Evolutionary conservation across 2,888 invertebrate species (phyloP), one percentile per base, ranked within the genome.

Genomic region (Pristionchus entomophagus): DNA sequence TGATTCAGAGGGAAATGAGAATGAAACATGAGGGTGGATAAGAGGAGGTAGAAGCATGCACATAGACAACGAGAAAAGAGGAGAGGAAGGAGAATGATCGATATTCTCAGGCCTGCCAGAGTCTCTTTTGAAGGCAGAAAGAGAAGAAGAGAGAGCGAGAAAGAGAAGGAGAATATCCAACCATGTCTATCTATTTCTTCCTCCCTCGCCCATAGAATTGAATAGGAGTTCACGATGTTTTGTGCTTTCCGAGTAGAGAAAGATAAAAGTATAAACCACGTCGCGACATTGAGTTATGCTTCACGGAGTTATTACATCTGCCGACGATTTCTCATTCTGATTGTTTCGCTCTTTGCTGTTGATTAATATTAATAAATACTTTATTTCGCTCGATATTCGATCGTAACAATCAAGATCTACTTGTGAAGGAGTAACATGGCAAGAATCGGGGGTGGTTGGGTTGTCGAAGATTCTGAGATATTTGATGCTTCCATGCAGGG

Each of bases 31-130:
- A 77, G 77, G 77, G 77, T 49, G 49, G 73, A 45, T 73, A 41
- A 32, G 45, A 32, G 32, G 45, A 29, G 17, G 35, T 29, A 10
- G 38, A 49, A 45, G 49, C 26, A 78, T 45, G 51, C 51, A 51
- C 32, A 41, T 8, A 53, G 78, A 29, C 32, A 80, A 41, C 8
- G 35, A 12, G 78, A 17, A n/a, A 35, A n/a, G 51, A 65, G 32
- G 65, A 51, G 78, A 51, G 35, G 59, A n/a, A n/a, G 45, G 77
- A 49, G 51, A 80, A 80, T 80, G 78, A 80, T 80, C 78, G 78
- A 80, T 80, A 80, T 80, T 80, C 51, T 8, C 29, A 80, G 78
- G 78, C 78, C 51, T 80, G 41, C 3, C 51, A 49, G 78, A 80
- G 78, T 80, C 78, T 80, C 78, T 80, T 80, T 80, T 80, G 78